Base-by-base conservation (phyloP, 92 coral and sea anemone species). In the Actinernus sp. region DNA sequence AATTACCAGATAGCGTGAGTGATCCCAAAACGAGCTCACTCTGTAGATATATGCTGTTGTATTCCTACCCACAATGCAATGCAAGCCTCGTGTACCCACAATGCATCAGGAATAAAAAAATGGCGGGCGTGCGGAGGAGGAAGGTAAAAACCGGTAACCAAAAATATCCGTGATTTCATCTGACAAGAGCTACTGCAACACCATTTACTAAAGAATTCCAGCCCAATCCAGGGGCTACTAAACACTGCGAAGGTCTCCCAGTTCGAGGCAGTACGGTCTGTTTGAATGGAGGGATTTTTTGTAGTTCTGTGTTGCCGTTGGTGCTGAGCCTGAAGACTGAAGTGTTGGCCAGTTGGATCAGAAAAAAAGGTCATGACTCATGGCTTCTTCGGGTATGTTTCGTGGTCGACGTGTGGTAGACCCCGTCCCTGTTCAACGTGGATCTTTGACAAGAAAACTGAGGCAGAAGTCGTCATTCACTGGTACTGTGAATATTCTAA, bases 81-180 rank as follows among this genome's bases (percentile, higher is more conserved):
- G 43, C 50, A 36, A 56, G 39, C 62, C 40, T 49, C 73, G 70
- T 48, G 39, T 71, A 47, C 89, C 84, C 89, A 83, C 56, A 68
- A 49, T 76, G 73, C 89, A 20, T 59, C 54, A 58, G 52, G 56
- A 40, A 31, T 60, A 76, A 84, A 84, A 84, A 84, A 84, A 84
- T 76, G 83, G 83, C 84, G 84, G 90, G 90, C 90, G 76, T 49
- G 62, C 76, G 63, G 49, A 49, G 39, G 41, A 59, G 59, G 31
- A 61, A 22, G 61, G 54, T 40, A 29, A n/a, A 53, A 50, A 65
- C 59, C 48, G 56, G 62, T 14, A 52, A 23, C 85, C 73, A 49
- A 72, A 84, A 84, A 84, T 84, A 84, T 55, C 70, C 19, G 70
- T 84, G 90, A 84, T 57, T 75, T 84, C 60, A 78, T 40, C 50